Evolutionary conservation across 1,140 invertebrate species (phyloP).

Genomic region (Oryctes rhinoceros): DNA sequence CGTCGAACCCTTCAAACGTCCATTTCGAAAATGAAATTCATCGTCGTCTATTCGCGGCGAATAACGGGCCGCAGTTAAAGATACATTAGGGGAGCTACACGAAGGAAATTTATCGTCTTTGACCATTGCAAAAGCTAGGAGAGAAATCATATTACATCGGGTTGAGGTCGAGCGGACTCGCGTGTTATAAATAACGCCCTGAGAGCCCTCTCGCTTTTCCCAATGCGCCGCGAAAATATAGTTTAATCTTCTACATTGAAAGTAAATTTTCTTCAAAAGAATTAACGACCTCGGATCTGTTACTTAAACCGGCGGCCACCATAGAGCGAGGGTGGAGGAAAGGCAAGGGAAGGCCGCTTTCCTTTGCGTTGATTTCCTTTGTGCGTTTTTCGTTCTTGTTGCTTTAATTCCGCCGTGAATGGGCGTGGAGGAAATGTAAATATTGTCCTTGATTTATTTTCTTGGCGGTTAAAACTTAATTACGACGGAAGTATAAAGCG

Average conservation of each 20-base stretch:
- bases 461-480: slow-evolving; percentile 14
- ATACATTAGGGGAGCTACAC: neutral
- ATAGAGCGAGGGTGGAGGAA: neutral
- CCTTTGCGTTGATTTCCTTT: slow-evolving; percentile 7
- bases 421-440: slow-evolving; percentile 8
- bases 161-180: neutral
- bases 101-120: slow-evolving; percentile 2
- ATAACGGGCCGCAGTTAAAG: neutral
- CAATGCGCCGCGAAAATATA: neutral
- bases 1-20: neutral
- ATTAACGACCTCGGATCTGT: neutral
- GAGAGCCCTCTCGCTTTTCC: neutral
- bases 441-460: slow-evolving; percentile 21
- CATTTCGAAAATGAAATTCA: neutral
- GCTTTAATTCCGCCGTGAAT: slow-evolving; percentile 3
- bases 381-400: slow-evolving; percentile 10
- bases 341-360: neutral
- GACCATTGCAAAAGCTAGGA: neutral
- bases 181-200: too few species aligned
- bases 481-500: slow-evolving; percentile 4
- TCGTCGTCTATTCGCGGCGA: neutral
- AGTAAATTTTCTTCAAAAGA: slow-evolving; percentile 6
- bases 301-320: neutral
- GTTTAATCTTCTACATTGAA: slow-evolving; percentile 19
- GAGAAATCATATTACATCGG: neutral